Base-by-base conservation (phyloP, 2,797 vertebrate genomes). In the Phaenicophaeus curvirostris region DNA sequence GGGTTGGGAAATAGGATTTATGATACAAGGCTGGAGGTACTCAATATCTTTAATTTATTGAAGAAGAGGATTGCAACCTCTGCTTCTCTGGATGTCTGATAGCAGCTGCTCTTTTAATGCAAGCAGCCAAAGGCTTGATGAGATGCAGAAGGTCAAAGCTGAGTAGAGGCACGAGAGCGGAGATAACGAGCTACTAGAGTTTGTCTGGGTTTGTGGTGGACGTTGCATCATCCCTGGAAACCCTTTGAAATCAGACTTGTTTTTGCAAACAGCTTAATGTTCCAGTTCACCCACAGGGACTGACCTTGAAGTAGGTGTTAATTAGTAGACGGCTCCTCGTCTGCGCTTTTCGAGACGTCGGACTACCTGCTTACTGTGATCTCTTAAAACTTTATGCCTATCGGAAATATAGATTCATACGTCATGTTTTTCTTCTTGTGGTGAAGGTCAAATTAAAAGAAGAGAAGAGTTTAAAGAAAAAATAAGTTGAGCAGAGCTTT, bases 91-190 rank as follows among this genome's bases (percentile, higher is more conserved):
- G 20, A 0, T 41, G 11, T 28, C 54, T 71, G 37, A 3, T 15
- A 0, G 20, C 1, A 37, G 67, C 24, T 48, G 1, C 37, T 21
- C 31, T 13, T 39, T 46, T 13, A 3, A 18, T 35, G 8, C 2
- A 1, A 66, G 14, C 19, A 66, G 42, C 72, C 33, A 19, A 68
- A 71, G n/a, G 3, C 21, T 33, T 53, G 53, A 11, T 37, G 30
- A 79, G 46, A 9, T 7, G 24, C 30, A 30, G 2, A 37, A 78
- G 76, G 62, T 93, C 69, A 44, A 1, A 20, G 31, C 72, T 15
- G 28, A 41, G 31, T 42, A 48, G 6, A 9, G 20, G 8, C 27
- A 7, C 24, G 33, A 65, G 35, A 58, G 31, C 5, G 25, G 58
- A 75, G 50, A 61, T 68, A 33, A 15, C 17, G 72, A 51, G 20